These are phyloP conservation scores for Drosophila niveifrons DNA, from an alignment of 2,888 invertebrate species.

Conservation along the genomic window DNA sequence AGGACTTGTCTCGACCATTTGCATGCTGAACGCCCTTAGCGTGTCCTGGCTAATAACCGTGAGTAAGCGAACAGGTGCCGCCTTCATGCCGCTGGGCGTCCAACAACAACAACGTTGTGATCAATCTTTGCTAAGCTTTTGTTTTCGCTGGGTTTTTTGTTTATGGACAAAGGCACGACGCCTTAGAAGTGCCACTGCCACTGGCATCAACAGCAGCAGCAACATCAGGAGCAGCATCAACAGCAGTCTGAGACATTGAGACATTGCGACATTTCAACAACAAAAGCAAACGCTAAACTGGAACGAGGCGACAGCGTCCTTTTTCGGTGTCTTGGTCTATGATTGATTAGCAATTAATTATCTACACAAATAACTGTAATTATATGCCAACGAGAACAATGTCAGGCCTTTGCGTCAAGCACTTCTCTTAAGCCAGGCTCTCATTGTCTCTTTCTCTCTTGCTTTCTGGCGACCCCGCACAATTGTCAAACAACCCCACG, in stretches of 20 bases:
- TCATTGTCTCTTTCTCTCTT: neutral
- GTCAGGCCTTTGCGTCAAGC: constrained; percentile 67
- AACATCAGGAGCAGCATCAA: constrained; percentile 16
- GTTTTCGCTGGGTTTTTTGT: constrained; percentile 80
- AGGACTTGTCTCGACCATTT: constrained; percentile 63
- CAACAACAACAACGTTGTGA: constrained; percentile 58
- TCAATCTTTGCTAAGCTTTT: constrained; percentile 83
- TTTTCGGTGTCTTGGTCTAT: constrained; percentile 68
- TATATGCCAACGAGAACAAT: constrained; percentile 75
- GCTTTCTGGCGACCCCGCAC: neutral
- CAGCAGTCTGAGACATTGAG: constrained; percentile 25
- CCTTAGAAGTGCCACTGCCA: constrained; percentile 72
- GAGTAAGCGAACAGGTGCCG: constrained; percentile 78
- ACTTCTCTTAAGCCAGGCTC: constrained; percentile 20
- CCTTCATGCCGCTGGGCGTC: constrained; percentile 37
- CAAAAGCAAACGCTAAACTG: constrained; percentile 27
- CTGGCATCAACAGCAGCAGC: constrained; percentile 25
- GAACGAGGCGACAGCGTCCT: constrained; percentile 37
- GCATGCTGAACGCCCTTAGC: constrained; percentile 46
- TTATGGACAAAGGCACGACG: constrained; percentile 48
- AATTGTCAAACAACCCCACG: neutral
- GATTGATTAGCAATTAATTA: constrained; percentile 85
- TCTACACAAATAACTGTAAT: constrained; percentile 84
- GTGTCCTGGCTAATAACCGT: constrained; percentile 75
- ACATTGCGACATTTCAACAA: constrained; percentile 72